Conservation (phyloP, 2,113 vertebrate genomes). For the Damaliscus lunatus region DNA sequence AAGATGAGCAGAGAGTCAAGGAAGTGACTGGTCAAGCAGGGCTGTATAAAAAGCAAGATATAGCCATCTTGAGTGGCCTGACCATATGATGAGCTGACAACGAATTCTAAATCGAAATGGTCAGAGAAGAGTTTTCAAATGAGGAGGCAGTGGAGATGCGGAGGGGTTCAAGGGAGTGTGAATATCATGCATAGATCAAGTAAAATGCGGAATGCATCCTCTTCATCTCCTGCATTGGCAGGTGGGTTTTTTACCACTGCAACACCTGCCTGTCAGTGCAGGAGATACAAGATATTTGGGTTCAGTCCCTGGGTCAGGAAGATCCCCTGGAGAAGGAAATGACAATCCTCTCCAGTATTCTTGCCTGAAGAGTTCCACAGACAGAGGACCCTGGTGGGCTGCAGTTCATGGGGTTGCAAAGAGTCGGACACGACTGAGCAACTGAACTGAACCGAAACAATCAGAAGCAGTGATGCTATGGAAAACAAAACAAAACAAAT, state of each 20-base stretch:
- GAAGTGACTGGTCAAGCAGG: background rate
- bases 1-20: background rate
- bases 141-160: fast-evolving
- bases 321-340: background rate
- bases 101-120: background rate
- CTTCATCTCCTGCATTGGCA: background rate
- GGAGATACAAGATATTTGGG: background rate
- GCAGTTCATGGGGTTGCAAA: background rate
- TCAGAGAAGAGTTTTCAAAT: background rate
- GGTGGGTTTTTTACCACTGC: background rate
- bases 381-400: background rate
- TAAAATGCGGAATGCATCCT: background rate
- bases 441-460: background rate
- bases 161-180: background rate
- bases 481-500: background rate
- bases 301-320: background rate
- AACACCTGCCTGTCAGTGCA: background rate
- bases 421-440: background rate
- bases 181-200: background rate
- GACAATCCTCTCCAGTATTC: background rate
- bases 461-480: background rate
- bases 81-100: background rate
- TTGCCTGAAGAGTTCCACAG: background rate
- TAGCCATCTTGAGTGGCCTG: background rate
- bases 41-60: background rate